Conservation (phyloP, 1,140 invertebrate genomes). For the Schlechtendalia chinensis region DNA sequence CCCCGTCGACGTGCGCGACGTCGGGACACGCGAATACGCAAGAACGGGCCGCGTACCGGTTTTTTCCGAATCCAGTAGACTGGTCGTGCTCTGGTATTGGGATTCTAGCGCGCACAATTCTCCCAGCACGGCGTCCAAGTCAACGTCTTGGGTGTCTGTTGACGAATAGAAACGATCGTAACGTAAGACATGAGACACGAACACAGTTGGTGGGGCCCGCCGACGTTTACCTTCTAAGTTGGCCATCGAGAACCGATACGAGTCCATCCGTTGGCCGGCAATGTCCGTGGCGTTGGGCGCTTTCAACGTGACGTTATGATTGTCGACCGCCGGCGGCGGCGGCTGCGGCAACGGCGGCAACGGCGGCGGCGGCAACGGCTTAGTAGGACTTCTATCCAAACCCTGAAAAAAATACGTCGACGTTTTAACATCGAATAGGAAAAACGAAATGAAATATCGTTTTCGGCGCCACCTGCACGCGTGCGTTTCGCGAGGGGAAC, state of each 20-base stretch:
- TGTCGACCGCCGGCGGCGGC: neutral
- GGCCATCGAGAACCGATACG: constrained; percentile 88
- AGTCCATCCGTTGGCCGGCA: constrained; percentile 69
- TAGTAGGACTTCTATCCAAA: constrained; percentile 26
- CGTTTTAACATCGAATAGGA: no score
- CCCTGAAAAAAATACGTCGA: neutral
- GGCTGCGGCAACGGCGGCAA: no score
- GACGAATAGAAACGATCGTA: constrained; percentile 51
- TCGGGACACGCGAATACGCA: no score
- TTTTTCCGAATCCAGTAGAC: constrained; percentile 54
- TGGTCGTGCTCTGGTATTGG: constrained; percentile 65
- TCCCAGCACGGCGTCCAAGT: constrained; percentile 91
- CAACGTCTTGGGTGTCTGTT: constrained; percentile 91
- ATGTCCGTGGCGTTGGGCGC: constrained; percentile 27
- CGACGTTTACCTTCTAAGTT: constrained; percentile 72
- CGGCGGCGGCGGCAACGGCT: no score
- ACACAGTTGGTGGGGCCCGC: no score
- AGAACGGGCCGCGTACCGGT: constrained; percentile 52
- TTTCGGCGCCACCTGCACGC: neutral
- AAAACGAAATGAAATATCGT: neutral
- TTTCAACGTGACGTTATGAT: constrained; percentile 19
- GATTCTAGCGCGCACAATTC: constrained; percentile 88
- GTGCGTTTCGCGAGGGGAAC: neutral
- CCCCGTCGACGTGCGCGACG: no score
- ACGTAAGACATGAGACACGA: neutral